Percentiles rank a stretch among this genome's conserved stretches.
These are phyloP conservation scores for Crypturellus undulatus DNA, from an alignment of 2,113 vertebrate species.

Conservation along the genomic window DNA sequence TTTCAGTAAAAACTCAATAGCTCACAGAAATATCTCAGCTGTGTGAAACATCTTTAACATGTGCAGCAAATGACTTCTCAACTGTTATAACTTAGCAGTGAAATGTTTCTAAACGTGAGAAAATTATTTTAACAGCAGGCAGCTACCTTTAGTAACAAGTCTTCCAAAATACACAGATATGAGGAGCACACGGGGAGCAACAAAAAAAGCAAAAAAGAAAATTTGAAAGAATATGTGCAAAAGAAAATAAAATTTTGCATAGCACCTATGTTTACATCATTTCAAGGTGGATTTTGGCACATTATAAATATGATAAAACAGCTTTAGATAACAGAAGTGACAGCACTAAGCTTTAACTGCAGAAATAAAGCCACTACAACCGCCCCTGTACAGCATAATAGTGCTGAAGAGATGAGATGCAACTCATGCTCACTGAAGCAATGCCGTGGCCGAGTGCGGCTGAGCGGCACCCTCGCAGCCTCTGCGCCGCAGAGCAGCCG, in stretches of 20 bases:
- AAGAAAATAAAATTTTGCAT: not conserved
- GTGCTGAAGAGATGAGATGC: not conserved
- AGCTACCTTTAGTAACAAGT: not conserved
- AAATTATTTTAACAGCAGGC: not conserved
- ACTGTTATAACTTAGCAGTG: not conserved
- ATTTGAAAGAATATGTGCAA: not conserved
- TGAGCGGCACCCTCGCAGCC: not conserved
- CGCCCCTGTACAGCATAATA: not conserved
- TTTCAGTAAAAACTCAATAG: not conserved
- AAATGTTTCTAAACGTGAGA: not conserved
- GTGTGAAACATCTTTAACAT: not conserved
- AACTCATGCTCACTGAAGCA: not conserved
- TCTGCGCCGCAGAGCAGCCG: no score
- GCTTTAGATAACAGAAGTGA: not conserved
- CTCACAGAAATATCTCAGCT: not conserved
- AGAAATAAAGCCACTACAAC: not conserved
- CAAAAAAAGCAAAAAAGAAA: not conserved
- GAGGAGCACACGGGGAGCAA: not conserved
- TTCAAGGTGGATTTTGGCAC: slow-evolving; percentile 1
- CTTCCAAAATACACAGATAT: no score
- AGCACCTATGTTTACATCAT: not conserved
- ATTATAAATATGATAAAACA: not conserved
- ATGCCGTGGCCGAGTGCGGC: not conserved
- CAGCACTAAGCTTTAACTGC: not conserved
- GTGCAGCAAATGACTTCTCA: not conserved